Percentiles rank a stretch among this genome's conserved stretches.
Conservation (phyloP, 2,888 invertebrate genomes). For the Pterostichus madidus region DNA sequence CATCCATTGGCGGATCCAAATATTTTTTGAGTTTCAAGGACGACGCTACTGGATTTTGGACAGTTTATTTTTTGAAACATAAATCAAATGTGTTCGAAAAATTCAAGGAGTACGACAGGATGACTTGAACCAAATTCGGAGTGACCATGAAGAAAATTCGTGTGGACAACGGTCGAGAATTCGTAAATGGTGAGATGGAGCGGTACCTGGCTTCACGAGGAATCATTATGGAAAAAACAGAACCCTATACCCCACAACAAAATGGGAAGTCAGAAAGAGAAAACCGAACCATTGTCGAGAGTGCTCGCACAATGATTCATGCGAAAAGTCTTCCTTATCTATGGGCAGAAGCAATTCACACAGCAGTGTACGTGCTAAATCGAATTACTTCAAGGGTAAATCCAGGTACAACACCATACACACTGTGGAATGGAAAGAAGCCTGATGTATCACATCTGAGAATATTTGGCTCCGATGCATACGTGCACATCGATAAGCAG, state of each 20-base stretch:
- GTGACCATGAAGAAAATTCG: too few species aligned
- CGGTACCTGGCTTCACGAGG: constrained; percentile 49
- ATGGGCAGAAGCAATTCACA: constrained; percentile 73
- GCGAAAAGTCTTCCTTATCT: constrained; percentile 69
- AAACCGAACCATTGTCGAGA: constrained; percentile 72
- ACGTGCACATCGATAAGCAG: constrained; percentile 46
- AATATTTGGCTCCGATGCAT: constrained; percentile 69
- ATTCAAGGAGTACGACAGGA: too few species aligned
- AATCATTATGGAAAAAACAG: constrained; percentile 69
- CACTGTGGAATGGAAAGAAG: constrained; percentile 68
- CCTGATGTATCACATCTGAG: constrained; percentile 67
- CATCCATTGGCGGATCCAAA: too few species aligned
- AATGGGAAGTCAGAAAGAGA: constrained; percentile 72
- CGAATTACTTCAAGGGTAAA: constrained; percentile 58
- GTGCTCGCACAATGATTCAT: constrained; percentile 71
- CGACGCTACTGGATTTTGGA: too few species aligned
- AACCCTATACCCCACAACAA: constrained; percentile 69
- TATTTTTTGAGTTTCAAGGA: too few species aligned
- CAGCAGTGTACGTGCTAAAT: constrained; percentile 71
- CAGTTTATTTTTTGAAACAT: too few species aligned
- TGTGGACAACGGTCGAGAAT: too few species aligned
- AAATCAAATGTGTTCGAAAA: too few species aligned
- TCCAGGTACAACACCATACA: constrained; percentile 67
- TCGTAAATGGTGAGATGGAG: too few species aligned
- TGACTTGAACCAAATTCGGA: too few species aligned